phyloP scores from a whole-genome alignment of 1,140 invertebrate genomes.

The Pogonognathellus flavescens region DNA sequence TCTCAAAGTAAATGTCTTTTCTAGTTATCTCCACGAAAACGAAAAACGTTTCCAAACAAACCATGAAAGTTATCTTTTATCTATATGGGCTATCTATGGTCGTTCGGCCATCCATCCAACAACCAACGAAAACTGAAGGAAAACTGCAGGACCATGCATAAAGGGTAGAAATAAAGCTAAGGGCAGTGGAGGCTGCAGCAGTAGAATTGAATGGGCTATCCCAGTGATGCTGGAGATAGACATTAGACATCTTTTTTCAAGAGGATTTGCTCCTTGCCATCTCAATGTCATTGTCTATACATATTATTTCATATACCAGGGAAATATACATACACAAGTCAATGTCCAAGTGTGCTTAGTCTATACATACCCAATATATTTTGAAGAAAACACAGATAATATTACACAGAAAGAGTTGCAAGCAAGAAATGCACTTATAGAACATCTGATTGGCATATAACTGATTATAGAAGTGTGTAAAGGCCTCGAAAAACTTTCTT shows the following conservation, averaged over 20 bases:
- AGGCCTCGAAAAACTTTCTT: too few species aligned
- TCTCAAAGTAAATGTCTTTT: constrained; percentile 35
- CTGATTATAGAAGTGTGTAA: too few species aligned
- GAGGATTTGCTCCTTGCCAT: constrained; percentile 39
- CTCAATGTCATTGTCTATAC: constrained; percentile 17
- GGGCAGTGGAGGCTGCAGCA: neutral
- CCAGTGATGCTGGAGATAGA: constrained; percentile 19
- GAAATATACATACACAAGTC: neutral
- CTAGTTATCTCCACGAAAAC: neutral
- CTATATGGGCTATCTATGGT: constrained; percentile 39
- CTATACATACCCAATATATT: neutral
- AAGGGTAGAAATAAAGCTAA: neutral
- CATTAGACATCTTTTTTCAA: constrained; percentile 43
- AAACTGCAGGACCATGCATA: neutral
- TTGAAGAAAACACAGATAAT: too few species aligned
- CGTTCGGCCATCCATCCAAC: neutral
- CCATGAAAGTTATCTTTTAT: constrained; percentile 12
- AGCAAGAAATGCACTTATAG: too few species aligned
- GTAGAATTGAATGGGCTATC: constrained; percentile 39
- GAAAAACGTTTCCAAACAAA: constrained; percentile 27
- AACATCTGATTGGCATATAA: too few species aligned
- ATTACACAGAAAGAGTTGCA: too few species aligned
- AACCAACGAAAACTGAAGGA: neutral
- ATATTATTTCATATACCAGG: neutral
- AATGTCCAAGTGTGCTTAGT: neutral